Conservation (phyloP, 2,888 invertebrate genomes). For the Tridacna crocea region DNA sequence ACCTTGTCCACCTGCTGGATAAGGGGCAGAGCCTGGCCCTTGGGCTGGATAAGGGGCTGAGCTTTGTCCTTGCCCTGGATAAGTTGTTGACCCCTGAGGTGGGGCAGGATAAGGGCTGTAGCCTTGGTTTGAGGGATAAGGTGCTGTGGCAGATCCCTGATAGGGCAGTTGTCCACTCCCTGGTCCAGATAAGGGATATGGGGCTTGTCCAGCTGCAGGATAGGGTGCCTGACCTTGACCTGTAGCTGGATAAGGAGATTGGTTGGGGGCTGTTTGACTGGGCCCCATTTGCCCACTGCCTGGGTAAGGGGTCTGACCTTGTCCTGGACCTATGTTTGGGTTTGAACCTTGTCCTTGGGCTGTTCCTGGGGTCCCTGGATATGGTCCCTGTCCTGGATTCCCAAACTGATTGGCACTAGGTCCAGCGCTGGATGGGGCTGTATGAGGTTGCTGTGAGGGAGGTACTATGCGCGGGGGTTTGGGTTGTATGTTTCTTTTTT, state of each 20-base stretch:
- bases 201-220: conserved; percentile 27
- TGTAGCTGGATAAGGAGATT: conserved; percentile 25
- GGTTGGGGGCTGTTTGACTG: conserved; percentile 13
- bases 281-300: background rate
- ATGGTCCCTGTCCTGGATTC: conserved; percentile 26
- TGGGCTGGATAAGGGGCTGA: conserved; percentile 34
- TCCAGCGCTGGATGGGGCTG: conserved; percentile 12
- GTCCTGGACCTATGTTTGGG: conserved; percentile 11
- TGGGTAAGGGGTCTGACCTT: conserved; percentile 30
- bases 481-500: conserved; percentile 76
- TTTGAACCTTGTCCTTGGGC: conserved; percentile 8
- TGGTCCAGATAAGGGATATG: background rate
- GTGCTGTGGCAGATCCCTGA: background rate
- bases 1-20: conserved; percentile 11
- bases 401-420: conserved; percentile 1
- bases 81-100: conserved; percentile 23
- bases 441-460: background rate
- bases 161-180: conserved; percentile 33
- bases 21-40: conserved; percentile 22
- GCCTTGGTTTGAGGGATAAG: background rate
- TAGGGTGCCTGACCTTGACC: conserved; percentile 14
- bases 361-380: conserved; percentile 13
- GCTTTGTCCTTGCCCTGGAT: conserved; percentile 20
- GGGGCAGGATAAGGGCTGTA: conserved; percentile 3
- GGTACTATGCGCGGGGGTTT: conserved; percentile 47